These are phyloP conservation scores for Emys orbicularis DNA, from an alignment of 2,797 vertebrate species.

Conservation along the genomic window DNA sequence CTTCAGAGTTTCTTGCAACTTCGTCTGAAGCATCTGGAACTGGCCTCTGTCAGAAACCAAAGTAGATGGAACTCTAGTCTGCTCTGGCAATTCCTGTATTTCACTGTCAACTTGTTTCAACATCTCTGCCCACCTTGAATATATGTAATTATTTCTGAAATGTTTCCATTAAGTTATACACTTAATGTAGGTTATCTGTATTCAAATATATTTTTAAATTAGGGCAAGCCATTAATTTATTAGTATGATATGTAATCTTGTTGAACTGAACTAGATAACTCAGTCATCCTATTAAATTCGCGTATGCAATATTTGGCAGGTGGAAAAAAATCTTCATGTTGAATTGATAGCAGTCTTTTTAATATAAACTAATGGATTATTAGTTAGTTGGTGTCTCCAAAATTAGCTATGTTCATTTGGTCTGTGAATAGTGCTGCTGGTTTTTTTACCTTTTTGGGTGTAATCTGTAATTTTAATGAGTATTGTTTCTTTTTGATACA, in stretches of 20 bases:
- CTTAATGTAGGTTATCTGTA: neutral
- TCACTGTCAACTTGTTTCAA: neutral
- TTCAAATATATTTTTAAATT: neutral
- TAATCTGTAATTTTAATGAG: neutral
- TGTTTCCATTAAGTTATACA: neutral
- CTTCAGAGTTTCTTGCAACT: neutral
- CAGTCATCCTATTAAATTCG: neutral
- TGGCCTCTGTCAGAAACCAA: neutral
- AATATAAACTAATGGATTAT: neutral
- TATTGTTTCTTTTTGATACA: neutral
- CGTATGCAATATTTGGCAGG: neutral
- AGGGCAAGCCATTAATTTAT: neutral
- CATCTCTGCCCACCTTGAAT: neutral
- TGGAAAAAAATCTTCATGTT: neutral
- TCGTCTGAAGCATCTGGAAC: neutral
- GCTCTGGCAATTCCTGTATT: neutral
- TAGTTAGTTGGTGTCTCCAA: neutral
- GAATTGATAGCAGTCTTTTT: neutral
- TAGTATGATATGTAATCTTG: neutral
- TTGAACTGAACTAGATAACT: neutral
- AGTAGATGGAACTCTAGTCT: neutral
- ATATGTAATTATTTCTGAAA: neutral
- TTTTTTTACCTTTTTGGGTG: neutral
- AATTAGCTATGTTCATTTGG: neutral
- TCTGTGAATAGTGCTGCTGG: neutral